These are phyloP conservation scores for Bucorvus abyssinicus DNA, from an alignment of 2,797 vertebrate genomes.

Conservation along the genomic window DNA sequence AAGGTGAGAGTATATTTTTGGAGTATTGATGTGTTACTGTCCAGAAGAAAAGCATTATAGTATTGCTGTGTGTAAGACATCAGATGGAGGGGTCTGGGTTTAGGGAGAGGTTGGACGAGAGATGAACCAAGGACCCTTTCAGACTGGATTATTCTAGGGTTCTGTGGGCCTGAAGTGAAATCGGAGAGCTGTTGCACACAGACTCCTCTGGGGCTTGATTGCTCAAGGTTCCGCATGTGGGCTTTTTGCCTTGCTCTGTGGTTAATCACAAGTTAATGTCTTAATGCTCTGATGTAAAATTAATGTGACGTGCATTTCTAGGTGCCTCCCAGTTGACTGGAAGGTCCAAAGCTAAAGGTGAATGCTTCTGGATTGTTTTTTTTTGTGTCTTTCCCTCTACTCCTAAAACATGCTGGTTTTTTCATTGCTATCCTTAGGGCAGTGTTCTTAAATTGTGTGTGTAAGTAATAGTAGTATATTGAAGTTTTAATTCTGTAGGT, in stretches of 20 bases:
- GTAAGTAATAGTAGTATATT: background rate
- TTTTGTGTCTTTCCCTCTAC: background rate
- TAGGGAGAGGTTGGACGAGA: background rate
- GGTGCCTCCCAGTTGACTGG: background rate
- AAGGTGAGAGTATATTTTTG: conserved; percentile 70
- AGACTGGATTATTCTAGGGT: background rate
- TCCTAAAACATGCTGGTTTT: background rate
- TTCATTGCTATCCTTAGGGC: background rate
- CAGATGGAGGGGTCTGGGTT: background rate
- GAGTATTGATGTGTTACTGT: background rate
- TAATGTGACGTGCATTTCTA: background rate
- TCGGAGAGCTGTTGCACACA: background rate
- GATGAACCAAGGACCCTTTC: background rate
- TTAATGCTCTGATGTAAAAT: background rate
- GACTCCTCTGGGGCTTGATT: background rate
- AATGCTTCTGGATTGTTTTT: too few relatives aligned
- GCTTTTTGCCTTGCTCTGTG: background rate
- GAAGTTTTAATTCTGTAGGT: background rate
- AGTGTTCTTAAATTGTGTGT: background rate
- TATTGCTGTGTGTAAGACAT: background rate
- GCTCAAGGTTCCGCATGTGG: background rate
- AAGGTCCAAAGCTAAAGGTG: background rate
- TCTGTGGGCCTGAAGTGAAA: background rate
- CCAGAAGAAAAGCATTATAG: background rate
- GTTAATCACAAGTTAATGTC: background rate